Evolutionary conservation across 2,888 invertebrate genomes (phyloP).

Genomic region (Pinctada fucata): DNA sequence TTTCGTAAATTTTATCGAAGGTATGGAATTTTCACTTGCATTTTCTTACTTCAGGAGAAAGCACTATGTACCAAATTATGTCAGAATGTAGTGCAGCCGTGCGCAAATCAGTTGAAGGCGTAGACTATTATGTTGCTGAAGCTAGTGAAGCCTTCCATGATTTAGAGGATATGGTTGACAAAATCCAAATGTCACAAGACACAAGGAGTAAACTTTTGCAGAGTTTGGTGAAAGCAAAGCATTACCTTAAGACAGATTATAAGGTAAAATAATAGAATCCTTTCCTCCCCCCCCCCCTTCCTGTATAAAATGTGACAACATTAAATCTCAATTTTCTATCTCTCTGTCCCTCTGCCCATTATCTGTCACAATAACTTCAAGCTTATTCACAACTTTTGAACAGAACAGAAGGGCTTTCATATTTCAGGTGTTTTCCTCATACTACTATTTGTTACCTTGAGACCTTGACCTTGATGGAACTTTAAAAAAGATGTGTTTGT

Average conservation of each 20-base stretch:
- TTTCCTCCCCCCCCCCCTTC: too few relatives aligned
- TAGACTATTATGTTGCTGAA: conserved; percentile 24
- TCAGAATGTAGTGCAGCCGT: conserved; percentile 6
- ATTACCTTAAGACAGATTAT: conserved; percentile 11
- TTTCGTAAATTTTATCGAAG: too few relatives aligned
- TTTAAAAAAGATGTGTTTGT: too few relatives aligned
- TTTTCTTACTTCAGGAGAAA: conserved; percentile 1
- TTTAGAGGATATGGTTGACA: conserved; percentile 4
- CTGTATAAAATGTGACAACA: too few relatives aligned
- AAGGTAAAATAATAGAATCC: not conserved
- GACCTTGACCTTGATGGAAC: too few relatives aligned
- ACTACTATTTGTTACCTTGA: too few relatives aligned
- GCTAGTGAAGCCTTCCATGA: conserved; percentile 7
- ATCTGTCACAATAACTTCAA: too few relatives aligned
- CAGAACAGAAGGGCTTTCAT: too few relatives aligned
- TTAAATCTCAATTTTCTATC: too few relatives aligned
- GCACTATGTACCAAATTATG: conserved; percentile 12
- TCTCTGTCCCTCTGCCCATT: too few relatives aligned
- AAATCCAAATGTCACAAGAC: not conserved
- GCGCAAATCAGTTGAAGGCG: conserved; percentile 9
- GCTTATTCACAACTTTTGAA: too few relatives aligned
- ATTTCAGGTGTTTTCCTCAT: too few relatives aligned
- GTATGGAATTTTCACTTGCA: not conserved
- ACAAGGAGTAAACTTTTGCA: not conserved
- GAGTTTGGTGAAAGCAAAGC: conserved; percentile 4